Evolutionary conservation across 1,140 invertebrate genomes (phyloP), one percentile per base, ranked within the genome.

Genomic region (Drosophila subobscura): DNA sequence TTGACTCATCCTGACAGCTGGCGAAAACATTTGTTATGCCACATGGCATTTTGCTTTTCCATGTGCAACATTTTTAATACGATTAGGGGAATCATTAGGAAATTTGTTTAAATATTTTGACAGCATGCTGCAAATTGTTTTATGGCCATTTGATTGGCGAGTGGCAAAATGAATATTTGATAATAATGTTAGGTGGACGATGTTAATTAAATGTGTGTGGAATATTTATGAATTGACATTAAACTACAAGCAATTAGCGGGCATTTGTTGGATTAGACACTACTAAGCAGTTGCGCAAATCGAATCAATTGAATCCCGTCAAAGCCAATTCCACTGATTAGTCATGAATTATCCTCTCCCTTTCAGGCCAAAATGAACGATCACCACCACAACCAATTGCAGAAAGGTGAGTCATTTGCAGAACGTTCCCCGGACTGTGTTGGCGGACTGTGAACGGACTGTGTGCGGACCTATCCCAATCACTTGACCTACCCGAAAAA

Each of bases 291-390:
- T 67, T 20, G 16, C 27, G 29, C 8, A 47, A 68, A 68, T 68
- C 47, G 59, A 68, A 68, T 70, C 56, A 70, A 68, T 47, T 56
- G 23, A 68, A 56, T 56, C 33, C 51, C 64, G 8, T 8, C 27
- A 12, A n/a, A 6, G 42, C 56, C 2, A 27, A 6, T 20, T 27
- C 22, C 0, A 5, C n/a, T 14, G 59, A 33, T 45, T 61, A 14
- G 22, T 23, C n/a, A 44, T 23, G 37, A 52, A 45, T 40, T 58
- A 37, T 55, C 29, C 27, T 73, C 27, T 83, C 45, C 53, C 25
- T 76, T 93, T 92, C 91, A 94, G 93, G 93, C 93, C 53, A 94
- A 94, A 89, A 94, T 94, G 93, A 94, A 93, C 59, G 93, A 94
- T 72, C 93, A 92, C 66, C 91, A 86, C 37, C 81, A 91, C 57